Evolutionary conservation across 1,140 invertebrate genomes (phyloP).

Genomic region (Pseudomyrmex flavicornis): DNA sequence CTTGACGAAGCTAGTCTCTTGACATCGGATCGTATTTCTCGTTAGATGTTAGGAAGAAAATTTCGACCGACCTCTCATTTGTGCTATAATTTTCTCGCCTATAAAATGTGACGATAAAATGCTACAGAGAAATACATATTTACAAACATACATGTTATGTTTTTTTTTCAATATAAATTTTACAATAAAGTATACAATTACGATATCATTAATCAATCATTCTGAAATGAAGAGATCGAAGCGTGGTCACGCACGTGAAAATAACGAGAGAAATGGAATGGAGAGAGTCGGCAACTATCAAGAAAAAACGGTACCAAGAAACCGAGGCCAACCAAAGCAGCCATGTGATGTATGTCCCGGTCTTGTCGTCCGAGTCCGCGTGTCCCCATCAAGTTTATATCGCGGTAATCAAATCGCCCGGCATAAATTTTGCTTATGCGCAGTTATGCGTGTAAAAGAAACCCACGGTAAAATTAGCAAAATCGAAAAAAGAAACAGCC

Average conservation of each 20-base stretch:
- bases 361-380: constrained; percentile 80
- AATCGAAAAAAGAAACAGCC: constrained; percentile 62
- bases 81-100: background rate
- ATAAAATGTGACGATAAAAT: background rate
- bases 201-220: constrained; percentile 25
- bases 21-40: constrained; percentile 3
- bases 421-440: constrained; percentile 83
- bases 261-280: constrained; percentile 56
- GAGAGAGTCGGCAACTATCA: constrained; percentile 65
- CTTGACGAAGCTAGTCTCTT: background rate
- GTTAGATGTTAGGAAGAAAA: background rate
- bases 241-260: background rate
- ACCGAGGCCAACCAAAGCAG: constrained; percentile 67
- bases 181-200: background rate
- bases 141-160: too few species aligned
- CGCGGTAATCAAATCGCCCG: constrained; percentile 84
- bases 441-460: constrained; percentile 77
- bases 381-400: constrained; percentile 84
- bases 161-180: too few species aligned
- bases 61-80: background rate
- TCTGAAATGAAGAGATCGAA: constrained; percentile 35
- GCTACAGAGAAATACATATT: background rate
- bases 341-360: constrained; percentile 84
- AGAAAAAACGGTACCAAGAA: constrained; percentile 73
- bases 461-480: constrained; percentile 67